Conservation (phyloP, 2,888 invertebrate species). For the Phragmatobia fuliginosa region DNA sequence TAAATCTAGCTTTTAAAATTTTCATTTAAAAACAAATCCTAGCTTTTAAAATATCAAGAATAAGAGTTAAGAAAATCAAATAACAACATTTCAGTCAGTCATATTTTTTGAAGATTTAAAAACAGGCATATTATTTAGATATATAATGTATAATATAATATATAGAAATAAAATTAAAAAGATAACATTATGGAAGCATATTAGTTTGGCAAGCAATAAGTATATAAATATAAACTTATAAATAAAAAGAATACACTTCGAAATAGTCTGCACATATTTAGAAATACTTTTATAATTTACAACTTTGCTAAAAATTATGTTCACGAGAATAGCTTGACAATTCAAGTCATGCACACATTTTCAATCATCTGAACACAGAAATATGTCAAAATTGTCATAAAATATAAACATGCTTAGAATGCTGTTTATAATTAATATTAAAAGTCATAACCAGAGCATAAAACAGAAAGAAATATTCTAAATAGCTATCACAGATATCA, state of each 20-base stretch:
- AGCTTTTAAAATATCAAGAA: neutral
- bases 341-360: conserved; percentile 8
- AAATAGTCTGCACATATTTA: conserved; percentile 1
- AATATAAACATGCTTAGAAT: conserved; percentile 4
- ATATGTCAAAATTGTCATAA: conserved; percentile 7
- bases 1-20: neutral
- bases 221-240: conserved; percentile 6
- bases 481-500: neutral
- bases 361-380: neutral
- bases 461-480: neutral
- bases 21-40: neutral
- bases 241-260: neutral
- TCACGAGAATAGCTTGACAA: neutral
- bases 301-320: neutral
- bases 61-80: neutral
- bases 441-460: neutral
- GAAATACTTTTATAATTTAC: neutral
- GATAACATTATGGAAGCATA: conserved; percentile 7
- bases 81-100: neutral
- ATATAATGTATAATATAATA: conserved; percentile 4
- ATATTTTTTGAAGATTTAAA: neutral
- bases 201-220: conserved; percentile 13
- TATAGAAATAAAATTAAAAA: neutral
- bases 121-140: neutral
- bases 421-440: neutral